A percentile compares a stretch with the other conserved stretches of the same genome.
Conservation (phyloP, 2,888 invertebrate genomes). For the Drosophila setosimentum region DNA sequence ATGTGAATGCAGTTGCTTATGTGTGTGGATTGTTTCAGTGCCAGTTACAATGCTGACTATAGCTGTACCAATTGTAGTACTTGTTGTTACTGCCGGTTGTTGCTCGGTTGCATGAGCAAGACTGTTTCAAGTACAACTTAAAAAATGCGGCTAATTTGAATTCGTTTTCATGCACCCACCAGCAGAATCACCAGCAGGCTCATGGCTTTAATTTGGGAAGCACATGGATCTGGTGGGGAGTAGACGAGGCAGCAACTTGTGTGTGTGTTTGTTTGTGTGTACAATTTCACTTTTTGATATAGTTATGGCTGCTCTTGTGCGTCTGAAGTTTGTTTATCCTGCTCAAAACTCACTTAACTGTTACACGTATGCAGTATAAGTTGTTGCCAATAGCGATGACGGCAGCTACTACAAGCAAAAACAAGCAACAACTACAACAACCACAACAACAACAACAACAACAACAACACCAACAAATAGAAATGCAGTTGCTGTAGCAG, state of each 20-base stretch:
- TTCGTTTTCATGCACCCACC: constrained; percentile 50
- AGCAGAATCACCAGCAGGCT: constrained; percentile 3
- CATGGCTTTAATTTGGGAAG: constrained; percentile 54
- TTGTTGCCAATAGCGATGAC: constrained; percentile 42
- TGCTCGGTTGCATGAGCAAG: constrained; percentile 12
- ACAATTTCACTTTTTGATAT: constrained; percentile 49
- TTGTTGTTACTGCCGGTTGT: constrained; percentile 10
- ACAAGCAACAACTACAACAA: constrained; percentile 21
- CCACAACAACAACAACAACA: constrained; percentile 2
- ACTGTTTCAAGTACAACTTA: constrained; percentile 52
- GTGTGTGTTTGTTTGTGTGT: constrained; percentile 15
- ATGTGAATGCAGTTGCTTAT: constrained; percentile 25
- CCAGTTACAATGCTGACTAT: constrained; percentile 8
- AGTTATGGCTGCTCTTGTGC: constrained; percentile 32
- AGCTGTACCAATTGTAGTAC: background rate
- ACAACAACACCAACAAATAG: background rate
- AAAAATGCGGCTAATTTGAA: constrained; percentile 71
- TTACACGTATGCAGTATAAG: constrained; percentile 46
- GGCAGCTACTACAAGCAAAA: constrained; percentile 31
- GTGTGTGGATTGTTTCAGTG: constrained; percentile 39
- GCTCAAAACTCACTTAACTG: constrained; percentile 30
- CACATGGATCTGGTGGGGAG: constrained; percentile 41
- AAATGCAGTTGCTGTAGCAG: background rate
- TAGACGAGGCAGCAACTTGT: constrained; percentile 4
- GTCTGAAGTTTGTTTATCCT: constrained; percentile 41